These are phyloP conservation scores for Drosophila algonquin DNA, from an alignment of 2,888 invertebrate genomes.

Conservation along the genomic window DNA sequence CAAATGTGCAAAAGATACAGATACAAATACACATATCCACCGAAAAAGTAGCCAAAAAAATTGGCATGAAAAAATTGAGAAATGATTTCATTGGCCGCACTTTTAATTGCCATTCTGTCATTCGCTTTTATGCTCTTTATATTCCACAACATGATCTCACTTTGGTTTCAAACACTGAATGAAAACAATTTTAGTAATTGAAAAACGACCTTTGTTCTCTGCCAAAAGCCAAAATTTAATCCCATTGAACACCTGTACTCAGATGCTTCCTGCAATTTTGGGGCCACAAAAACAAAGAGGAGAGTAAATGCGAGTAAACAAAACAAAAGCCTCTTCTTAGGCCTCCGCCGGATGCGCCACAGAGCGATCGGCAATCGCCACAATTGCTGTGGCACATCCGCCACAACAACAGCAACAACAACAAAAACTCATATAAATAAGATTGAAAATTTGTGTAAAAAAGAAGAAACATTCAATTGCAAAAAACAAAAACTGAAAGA, in stretches of 20 bases:
- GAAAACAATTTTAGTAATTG: slow-evolving; percentile 25
- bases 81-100: slow-evolving; percentile 67
- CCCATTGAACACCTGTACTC: slow-evolving; percentile 55
- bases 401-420: background rate
- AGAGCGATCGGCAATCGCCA: background rate
- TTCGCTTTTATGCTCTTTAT: slow-evolving; percentile 56
- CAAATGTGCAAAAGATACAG: slow-evolving; percentile 11
- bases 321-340: slow-evolving; percentile 25
- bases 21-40: slow-evolving; percentile 14
- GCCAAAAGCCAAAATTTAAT: too few species aligned
- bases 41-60: background rate
- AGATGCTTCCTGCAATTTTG: slow-evolving; percentile 54
- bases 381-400: slow-evolving; percentile 29
- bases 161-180: slow-evolving; percentile 31
- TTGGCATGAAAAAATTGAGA: slow-evolving; percentile 4
- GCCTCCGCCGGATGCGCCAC: slow-evolving; percentile 33
- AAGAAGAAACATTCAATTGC: slow-evolving; percentile 64
- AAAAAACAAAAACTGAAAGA: slow-evolving; percentile 34
- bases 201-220: slow-evolving; percentile 19
- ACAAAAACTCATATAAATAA: slow-evolving; percentile 51
- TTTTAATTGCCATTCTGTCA: slow-evolving; percentile 44
- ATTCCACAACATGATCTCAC: slow-evolving; percentile 67
- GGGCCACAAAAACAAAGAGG: slow-evolving; percentile 42
- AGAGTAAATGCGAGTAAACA: slow-evolving; percentile 31
- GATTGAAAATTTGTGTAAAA: slow-evolving; percentile 65